Evolutionary conservation across 2,797 vertebrate species (phyloP).

Genomic region (Aplochiton taeniatus): DNA sequence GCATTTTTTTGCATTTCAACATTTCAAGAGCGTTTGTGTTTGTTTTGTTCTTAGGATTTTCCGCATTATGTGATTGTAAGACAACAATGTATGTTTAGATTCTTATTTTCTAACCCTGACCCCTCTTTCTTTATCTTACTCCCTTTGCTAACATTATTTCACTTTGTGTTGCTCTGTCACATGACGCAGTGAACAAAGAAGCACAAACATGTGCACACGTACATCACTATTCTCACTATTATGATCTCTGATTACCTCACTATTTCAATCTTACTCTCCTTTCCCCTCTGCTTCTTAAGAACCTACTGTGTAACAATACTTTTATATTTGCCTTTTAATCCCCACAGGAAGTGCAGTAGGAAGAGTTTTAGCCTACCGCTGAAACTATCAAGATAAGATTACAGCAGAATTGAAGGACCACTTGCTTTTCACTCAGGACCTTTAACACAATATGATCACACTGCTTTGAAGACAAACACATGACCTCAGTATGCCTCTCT

Average conservation of each 20-base stretch:
- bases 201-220: too few relatives aligned
- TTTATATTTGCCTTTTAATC: conserved; percentile 18
- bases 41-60: too few relatives aligned
- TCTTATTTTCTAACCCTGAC: too few relatives aligned
- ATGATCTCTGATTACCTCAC: not conserved
- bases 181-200: too few relatives aligned
- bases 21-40: too few relatives aligned
- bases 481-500: conserved; percentile 15
- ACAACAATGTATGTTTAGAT: too few relatives aligned
- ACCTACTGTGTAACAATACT: conserved; percentile 39
- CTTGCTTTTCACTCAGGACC: conserved; percentile 42
- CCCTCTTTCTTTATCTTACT: too few relatives aligned
- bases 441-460: conserved; percentile 38
- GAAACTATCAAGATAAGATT: conserved; percentile 57
- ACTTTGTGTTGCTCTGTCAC: too few relatives aligned
- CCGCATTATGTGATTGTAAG: too few relatives aligned
- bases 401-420: conserved; percentile 44
- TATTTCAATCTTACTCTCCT: not conserved
- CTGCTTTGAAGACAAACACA: conserved; percentile 47
- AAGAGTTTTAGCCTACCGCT: conserved; percentile 39
- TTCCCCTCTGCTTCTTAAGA: not conserved
- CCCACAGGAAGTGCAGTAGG: conserved; percentile 47
- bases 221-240: conserved; percentile 19
- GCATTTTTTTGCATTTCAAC: too few relatives aligned
- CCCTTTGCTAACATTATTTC: too few relatives aligned